Evolutionary conservation across 1,140 invertebrate species (phyloP), one percentile per base, ranked within the genome.

Genomic region (Leptopilina boulardi): DNA sequence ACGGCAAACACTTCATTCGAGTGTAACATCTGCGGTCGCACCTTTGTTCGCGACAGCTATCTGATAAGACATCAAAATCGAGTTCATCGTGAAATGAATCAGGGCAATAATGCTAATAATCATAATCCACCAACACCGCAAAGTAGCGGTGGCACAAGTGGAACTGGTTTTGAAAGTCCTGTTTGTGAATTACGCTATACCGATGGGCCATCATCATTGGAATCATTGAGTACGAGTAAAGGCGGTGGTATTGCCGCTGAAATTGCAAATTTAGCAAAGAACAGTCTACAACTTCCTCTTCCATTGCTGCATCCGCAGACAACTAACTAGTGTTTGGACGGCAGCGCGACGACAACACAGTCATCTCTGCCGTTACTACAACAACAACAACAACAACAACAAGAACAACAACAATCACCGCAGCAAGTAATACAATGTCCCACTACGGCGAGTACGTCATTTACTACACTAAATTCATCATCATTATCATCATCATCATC

Each of bases 31-130:
- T 96, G 95, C 82, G 94, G 94, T 1, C 93, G 94, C 77, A 94
- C 93, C 38, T 96, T 96, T 83, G 94, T 94, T 66, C 92, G 94
- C 75, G 94, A 95, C 89, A 94, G 94, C 87, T 95, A 95, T 91
- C 91, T 96, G 38, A 95, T 96, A 85, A 92, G 95, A 82, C 94
- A 95, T 86, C 93, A 84, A 81, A 94, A 94, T 87, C 92, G 94
- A 83, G 94, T 94, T 76, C 94, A 94, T 86, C 93, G 94, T 81
- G 93, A 94, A 81, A 92, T 90, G 84, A 89, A 83, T 83, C 88
- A 89, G 77, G 84, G 82, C 76, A 86, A n/a, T n/a, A n/a, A 80
- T 73, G 82, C 79, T 10, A 91, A n/a, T n/a, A n/a, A 89, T 80
- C 90, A 91, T 74, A 89, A 91, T 80, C 91, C 91, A 23, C 78